Evolutionary conservation across 2,888 invertebrate genomes (phyloP).

Genomic region (Melanotus villosus): DNA sequence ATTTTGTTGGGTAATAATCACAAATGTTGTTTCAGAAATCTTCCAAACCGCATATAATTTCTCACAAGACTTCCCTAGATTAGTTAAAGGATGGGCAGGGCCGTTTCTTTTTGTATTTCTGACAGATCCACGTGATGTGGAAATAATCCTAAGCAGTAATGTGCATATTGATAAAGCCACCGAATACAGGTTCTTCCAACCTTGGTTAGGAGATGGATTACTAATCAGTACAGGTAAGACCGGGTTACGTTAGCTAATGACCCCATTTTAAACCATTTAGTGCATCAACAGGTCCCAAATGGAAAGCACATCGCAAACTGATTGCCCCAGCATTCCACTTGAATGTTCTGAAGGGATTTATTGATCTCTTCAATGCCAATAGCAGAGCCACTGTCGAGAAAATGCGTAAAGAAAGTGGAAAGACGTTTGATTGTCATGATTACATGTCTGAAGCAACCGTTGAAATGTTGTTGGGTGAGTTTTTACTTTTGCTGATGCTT

Average conservation of each 20-base stretch:
- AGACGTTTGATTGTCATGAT: too few relatives aligned
- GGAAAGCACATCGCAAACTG: slow-evolving; percentile 70
- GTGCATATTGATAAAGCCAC: slow-evolving; percentile 85
- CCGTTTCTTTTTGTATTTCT: too few relatives aligned
- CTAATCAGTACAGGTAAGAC: slow-evolving; percentile 87
- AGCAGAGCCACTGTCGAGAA: slow-evolving; percentile 66
- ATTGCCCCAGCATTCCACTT: slow-evolving; percentile 72
- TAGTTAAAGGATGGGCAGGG: too few relatives aligned
- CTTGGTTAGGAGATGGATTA: slow-evolving; percentile 87
- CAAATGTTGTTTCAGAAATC: too few relatives aligned
- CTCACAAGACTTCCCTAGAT: too few relatives aligned
- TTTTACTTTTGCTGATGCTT: too few relatives aligned
- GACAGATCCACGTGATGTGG: slow-evolving; percentile 86
- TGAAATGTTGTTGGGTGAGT: too few relatives aligned
- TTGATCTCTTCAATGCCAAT: slow-evolving; percentile 70
- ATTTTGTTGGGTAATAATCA: too few relatives aligned
- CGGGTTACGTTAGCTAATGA: too few relatives aligned
- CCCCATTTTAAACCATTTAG: too few relatives aligned
- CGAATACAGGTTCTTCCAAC: slow-evolving; percentile 85
- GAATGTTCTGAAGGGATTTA: slow-evolving; percentile 70
- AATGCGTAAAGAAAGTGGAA: slow-evolving; percentile 64
- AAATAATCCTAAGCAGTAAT: slow-evolving; percentile 83
- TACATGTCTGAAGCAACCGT: too few relatives aligned
- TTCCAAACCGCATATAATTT: too few relatives aligned
- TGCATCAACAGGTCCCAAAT: slow-evolving; percentile 62